Conservation (phyloP, 2,797 vertebrate species). For the Sebastes hubbsi region DNA sequence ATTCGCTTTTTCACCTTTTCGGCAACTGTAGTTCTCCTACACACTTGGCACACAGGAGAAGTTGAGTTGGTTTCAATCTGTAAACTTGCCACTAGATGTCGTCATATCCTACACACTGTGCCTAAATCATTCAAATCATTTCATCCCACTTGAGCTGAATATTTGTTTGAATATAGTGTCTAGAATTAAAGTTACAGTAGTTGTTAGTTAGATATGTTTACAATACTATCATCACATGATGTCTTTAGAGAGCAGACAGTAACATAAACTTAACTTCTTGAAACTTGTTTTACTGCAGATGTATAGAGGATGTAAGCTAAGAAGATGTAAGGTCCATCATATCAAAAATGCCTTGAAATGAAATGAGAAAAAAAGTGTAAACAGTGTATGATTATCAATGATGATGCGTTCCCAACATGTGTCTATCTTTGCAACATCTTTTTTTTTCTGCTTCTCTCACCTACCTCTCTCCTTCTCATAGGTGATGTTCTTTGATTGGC, state of each 20-base stretch:
- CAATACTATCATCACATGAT: neutral
- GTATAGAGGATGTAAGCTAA: neutral
- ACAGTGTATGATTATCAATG: neutral
- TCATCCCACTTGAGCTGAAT: neutral
- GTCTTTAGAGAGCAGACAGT: neutral
- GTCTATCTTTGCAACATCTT: neutral
- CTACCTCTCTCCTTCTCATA: slow-evolving; percentile 20
- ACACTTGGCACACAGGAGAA: too few relatives aligned
- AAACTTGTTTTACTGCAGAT: neutral
- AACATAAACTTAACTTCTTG: neutral
- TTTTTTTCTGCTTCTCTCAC: slow-evolving; percentile 1
- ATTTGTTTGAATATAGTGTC: neutral
- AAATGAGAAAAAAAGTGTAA: neutral
- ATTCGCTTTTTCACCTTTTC: too few relatives aligned
- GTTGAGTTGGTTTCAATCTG: too few relatives aligned
- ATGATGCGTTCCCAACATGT: neutral
- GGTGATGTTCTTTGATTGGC: slow-evolving; percentile 45
- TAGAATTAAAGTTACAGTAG: neutral
- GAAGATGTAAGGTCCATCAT: neutral
- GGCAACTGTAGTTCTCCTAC: too few relatives aligned
- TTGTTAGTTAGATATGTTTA: neutral
- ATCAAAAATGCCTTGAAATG: neutral
- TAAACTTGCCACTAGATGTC: too few relatives aligned
- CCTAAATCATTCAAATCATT: neutral
- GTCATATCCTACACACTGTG: too few relatives aligned